phyloP scores from a whole-genome alignment of 1,140 invertebrate genomes.

The Daktulosphaira vitifoliae region DNA sequence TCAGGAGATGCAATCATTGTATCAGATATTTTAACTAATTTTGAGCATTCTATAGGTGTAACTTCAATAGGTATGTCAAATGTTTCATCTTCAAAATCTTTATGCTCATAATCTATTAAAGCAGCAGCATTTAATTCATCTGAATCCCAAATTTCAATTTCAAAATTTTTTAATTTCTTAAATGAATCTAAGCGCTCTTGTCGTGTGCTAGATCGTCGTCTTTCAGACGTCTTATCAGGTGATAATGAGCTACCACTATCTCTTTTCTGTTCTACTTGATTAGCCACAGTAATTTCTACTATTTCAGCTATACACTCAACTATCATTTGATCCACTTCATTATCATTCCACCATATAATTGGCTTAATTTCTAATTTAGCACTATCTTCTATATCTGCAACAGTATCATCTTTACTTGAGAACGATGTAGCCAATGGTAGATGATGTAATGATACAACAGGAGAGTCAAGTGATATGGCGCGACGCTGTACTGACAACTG shows the following conservation, averaged over 20 bases:
- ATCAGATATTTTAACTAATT: not conserved
- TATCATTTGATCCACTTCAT: constrained; percentile 15
- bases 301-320: constrained; percentile 19
- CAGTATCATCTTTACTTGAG: constrained; percentile 77
- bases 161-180: constrained; percentile 41
- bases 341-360: constrained; percentile 9
- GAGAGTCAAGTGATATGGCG: constrained; percentile 71
- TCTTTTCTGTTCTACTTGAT: not conserved
- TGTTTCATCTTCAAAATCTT: constrained; percentile 37
- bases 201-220: constrained; percentile 39
- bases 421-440: constrained; percentile 74
- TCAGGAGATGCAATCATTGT: constrained; percentile 5
- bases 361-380: constrained; percentile 39
- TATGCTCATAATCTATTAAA: constrained; percentile 37
- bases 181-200: constrained; percentile 41
- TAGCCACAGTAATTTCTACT: not conserved
- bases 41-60: not conserved
- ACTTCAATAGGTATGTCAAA: constrained; percentile 34
- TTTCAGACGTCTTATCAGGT: constrained; percentile 35
- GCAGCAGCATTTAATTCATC: constrained; percentile 38
- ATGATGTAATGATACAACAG: constrained; percentile 65
- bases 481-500: constrained; percentile 63
- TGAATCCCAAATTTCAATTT: constrained; percentile 41
- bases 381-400: constrained; percentile 44
- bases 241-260: constrained; percentile 6